phyloP scores from a whole-genome alignment of 1,140 invertebrate genomes.

The Sitobion miscanthi region DNA sequence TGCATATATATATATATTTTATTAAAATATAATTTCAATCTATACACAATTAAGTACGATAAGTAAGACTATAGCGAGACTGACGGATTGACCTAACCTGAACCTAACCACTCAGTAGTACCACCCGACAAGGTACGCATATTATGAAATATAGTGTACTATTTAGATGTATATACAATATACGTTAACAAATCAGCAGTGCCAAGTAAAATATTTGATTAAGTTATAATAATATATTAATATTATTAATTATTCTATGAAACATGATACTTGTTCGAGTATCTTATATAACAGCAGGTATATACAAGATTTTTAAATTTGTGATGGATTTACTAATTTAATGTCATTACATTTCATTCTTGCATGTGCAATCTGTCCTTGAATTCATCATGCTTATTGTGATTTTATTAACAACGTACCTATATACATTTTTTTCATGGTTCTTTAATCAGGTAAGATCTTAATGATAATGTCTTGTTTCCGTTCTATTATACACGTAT shows the following conservation, averaged over 20 bases:
- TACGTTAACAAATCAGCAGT: background rate
- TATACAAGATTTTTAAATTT: background rate
- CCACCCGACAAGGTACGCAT: no score
- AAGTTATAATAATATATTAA: background rate
- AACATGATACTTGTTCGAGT: background rate
- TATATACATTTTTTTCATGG: background rate
- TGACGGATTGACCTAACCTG: no score
- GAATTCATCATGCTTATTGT: background rate
- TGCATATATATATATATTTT: no score
- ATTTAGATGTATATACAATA: no score
- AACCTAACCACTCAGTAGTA: no score
- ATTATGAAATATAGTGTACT: background rate
- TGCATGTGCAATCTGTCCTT: background rate
- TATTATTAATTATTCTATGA: background rate
- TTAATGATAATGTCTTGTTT: constrained; percentile 9
- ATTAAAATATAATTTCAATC: no score
- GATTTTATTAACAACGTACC: background rate
- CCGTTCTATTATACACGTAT: background rate
- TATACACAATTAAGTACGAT: no score
- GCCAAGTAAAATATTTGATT: background rate
- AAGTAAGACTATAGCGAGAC: no score
- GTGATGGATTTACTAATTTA: background rate
- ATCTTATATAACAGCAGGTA: background rate
- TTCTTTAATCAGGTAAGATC: background rate
- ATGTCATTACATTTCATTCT: background rate